Evolutionary conservation across 2,888 invertebrate genomes (phyloP).

Genomic region (Plusia festucae): DNA sequence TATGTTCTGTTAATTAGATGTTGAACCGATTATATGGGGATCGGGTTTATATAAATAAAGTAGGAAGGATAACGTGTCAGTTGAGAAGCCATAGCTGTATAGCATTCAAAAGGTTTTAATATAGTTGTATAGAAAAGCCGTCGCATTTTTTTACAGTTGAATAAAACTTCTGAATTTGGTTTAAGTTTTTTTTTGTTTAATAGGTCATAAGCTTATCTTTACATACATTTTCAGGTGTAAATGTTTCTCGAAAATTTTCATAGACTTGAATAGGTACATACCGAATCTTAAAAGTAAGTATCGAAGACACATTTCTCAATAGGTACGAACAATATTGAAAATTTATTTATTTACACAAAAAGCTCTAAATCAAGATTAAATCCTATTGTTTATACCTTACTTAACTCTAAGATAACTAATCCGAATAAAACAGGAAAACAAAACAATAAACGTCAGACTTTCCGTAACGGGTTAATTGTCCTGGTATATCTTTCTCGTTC

Average conservation of each 20-base stretch:
- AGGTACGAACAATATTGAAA: not conserved
- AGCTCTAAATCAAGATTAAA: not conserved
- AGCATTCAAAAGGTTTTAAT: not conserved
- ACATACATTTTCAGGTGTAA: no score
- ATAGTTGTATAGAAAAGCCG: not conserved
- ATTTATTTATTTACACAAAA: not conserved
- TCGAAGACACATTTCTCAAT: not conserved
- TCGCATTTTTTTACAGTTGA: not conserved
- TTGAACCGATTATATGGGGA: conserved; percentile 50
- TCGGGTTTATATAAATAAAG: conserved; percentile 31
- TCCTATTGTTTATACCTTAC: conserved; percentile 1
- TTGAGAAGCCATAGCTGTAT: not conserved
- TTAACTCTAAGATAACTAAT: conserved; percentile 33
- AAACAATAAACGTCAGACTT: conserved; percentile 60
- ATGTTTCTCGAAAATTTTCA: no score
- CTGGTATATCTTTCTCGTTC: conserved; percentile 39
- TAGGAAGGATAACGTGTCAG: conserved; percentile 6
- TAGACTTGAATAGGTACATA: no score
- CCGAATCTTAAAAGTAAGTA: no score
- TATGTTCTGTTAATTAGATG: conserved; percentile 73
- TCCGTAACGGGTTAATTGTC: conserved; percentile 56
- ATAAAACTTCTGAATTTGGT: no score
- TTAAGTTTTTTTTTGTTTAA: no score
- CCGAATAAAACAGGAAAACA: conserved; percentile 48
- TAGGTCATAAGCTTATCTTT: no score